Base-by-base conservation (phyloP, 1,140 invertebrate species). In the Meloidogyne hapla region DNA sequence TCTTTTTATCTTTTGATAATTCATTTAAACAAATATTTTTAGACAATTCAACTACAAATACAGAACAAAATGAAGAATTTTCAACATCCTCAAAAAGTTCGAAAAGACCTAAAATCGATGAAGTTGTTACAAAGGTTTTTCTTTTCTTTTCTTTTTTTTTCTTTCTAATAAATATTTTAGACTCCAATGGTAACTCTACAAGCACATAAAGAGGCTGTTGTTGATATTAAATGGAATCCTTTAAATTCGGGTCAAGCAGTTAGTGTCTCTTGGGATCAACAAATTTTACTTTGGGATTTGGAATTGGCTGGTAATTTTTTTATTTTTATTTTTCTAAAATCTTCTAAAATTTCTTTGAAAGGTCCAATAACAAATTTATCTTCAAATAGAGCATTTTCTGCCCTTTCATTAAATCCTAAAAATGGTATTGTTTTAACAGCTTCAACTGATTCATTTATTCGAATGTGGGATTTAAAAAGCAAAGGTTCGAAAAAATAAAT, bases 211-310 rank as follows among this genome's bases (percentile, higher is more conserved):
- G 95, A 98, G 88, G 92, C 92, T 23, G 91, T 99, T 9, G 94
- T 93, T 9, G 91, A 91, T 0, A 90, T 94, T 0, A 89, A 91
- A 63, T 99, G 95, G 94, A 91, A 92, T 75, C 91, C 92, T 77
- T 89, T 89, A 69, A 89, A 91, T 61, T 79, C 84, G 56, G 81
- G 84, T 38, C 86, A 88, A 74, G 86, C 97, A 2, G 90, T 93
- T 15, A 94, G 94, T 0, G 90, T 91, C 79, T 93, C 93, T 0
- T 96, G 95, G 94, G 96, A 99, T 90, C 95, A 98, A 84, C 94
- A 94, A 0, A 89, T 99, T 12, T 92, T 93, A 87, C 83, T 96
- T 4, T 99, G 96, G 96, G 95, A 99, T 89, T 89, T 93, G 26
- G 92, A 94, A 88, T 70, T 82, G 12, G 84, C 81, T 61, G 67